Percentiles rank a stretch among this genome's conserved stretches.
These are phyloP conservation scores for Acleris cristana DNA, from an alignment of 2,888 invertebrate species.

Conservation along the genomic window DNA sequence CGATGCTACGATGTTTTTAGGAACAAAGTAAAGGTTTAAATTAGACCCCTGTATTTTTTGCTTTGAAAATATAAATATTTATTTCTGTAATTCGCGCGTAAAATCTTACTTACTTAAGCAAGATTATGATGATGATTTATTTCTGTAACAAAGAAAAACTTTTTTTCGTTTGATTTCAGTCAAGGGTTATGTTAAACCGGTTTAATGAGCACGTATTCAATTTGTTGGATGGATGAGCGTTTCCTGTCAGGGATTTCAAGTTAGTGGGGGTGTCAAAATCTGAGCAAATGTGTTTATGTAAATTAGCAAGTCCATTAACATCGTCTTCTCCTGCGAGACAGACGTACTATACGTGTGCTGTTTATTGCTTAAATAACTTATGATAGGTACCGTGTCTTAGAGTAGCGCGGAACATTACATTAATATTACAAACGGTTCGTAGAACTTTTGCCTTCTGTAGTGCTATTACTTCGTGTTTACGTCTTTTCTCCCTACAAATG, in stretches of 20 bases:
- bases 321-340: slow-evolving; percentile 56
- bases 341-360: slow-evolving; percentile 42
- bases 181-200: not conserved
- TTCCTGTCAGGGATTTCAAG: slow-evolving; percentile 74
- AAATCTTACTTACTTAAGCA: no score
- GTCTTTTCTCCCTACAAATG: slow-evolving; percentile 4
- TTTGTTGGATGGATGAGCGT: slow-evolving; percentile 30
- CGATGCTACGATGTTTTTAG: slow-evolving; percentile 26
- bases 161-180: not conserved
- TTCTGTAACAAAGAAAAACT: not conserved
- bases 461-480: slow-evolving; percentile 16
- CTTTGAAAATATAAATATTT: slow-evolving; percentile 6
- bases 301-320: slow-evolving; percentile 78
- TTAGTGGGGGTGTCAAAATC: slow-evolving; percentile 76
- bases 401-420: slow-evolving; percentile 34
- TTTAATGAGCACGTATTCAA: slow-evolving; percentile 26
- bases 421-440: slow-evolving; percentile 27
- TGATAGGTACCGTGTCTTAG: slow-evolving; percentile 44
- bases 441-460: slow-evolving; percentile 26
- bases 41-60: slow-evolving; percentile 19
- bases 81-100: not conserved
- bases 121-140: no score
- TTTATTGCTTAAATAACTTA: slow-evolving; percentile 66
- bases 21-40: slow-evolving; percentile 35
- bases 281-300: slow-evolving; percentile 80